Percentiles rank a stretch among this genome's conserved stretches.
Evolutionary conservation across 2,113 vertebrate species (phyloP).

Genomic region (Semnornis frantzii): DNA sequence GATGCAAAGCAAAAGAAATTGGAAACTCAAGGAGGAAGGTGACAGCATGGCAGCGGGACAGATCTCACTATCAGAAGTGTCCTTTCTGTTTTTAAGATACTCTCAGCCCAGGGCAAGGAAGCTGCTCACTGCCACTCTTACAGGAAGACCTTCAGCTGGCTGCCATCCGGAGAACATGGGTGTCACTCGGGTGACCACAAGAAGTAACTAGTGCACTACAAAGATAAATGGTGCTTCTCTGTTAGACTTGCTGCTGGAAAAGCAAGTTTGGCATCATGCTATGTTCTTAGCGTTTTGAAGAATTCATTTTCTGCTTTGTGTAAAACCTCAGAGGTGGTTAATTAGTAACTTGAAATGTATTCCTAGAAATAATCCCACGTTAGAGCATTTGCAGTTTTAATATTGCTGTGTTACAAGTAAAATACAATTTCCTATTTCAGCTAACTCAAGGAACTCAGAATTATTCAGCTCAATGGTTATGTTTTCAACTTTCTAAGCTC

Average conservation of each 20-base stretch:
- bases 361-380: constrained; percentile 43
- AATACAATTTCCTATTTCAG: constrained; percentile 35
- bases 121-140: background rate
- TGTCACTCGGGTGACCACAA: background rate
- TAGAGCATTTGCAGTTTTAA: constrained; percentile 38
- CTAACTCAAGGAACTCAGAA: background rate
- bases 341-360: constrained; percentile 72
- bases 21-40: background rate
- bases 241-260: constrained; percentile 78
- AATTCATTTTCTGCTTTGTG: constrained; percentile 53
- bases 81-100: background rate
- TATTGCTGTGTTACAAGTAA: constrained; percentile 39
- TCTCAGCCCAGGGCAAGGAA: background rate
- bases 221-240: constrained; percentile 68
- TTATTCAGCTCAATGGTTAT: background rate
- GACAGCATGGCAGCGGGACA: background rate
- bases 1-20: background rate
- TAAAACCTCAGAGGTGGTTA: constrained; percentile 66
- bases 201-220: constrained; percentile 58
- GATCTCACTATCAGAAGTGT: background rate
- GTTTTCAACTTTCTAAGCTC: constrained; percentile 56
- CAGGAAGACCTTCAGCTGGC: background rate
- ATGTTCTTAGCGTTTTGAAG: constrained; percentile 49
- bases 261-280: constrained; percentile 68
- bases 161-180: background rate